Conservation (phyloP, 2,113 vertebrate species). For the Pseudolaguvia tuberculata region DNA sequence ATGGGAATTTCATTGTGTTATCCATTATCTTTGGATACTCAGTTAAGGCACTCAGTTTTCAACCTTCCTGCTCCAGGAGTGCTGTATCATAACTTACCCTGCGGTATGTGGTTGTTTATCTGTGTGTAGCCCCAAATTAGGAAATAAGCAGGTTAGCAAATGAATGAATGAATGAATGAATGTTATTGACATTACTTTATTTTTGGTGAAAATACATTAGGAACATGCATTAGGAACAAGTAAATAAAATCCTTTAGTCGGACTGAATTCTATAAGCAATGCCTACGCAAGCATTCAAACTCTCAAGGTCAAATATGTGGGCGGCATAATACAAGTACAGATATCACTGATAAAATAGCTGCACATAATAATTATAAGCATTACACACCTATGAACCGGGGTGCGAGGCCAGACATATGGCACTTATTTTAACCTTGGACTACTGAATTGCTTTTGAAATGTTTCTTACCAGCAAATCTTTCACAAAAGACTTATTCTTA, state of each 20-base stretch:
- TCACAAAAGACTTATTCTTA: constrained; percentile 6
- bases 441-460: neutral
- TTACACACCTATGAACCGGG: neutral
- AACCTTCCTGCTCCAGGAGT: no score
- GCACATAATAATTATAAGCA: neutral
- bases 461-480: neutral
- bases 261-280: neutral
- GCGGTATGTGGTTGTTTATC: no score
- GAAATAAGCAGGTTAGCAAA: no score
- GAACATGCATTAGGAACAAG: neutral
- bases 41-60: no score
- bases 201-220: neutral
- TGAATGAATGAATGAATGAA: no score
- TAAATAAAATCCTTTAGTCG: neutral
- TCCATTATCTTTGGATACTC: no score
- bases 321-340: neutral
- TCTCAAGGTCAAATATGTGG: neutral
- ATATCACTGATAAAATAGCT: neutral
- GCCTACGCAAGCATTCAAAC: neutral
- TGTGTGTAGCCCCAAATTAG: no score
- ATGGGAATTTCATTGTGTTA: no score
- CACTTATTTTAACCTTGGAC: constrained; percentile 5
- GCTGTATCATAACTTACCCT: no score
- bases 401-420: neutral
- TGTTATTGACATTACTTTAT: neutral